Evolutionary conservation across 2,888 invertebrate species (phyloP).

Genomic region (Agrotis ipsilon): DNA sequence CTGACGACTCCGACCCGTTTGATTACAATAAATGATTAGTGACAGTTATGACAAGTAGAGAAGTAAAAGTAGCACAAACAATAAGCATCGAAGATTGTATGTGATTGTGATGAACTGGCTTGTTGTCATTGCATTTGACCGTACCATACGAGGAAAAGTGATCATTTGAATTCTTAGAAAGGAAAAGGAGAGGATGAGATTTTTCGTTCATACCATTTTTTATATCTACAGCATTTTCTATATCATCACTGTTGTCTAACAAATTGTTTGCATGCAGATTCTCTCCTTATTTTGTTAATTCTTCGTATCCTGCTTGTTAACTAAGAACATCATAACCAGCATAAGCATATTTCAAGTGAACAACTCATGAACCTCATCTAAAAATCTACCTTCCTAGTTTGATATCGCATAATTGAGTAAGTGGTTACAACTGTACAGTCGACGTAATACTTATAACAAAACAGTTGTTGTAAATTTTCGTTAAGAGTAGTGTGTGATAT

Average conservation of each 20-base stretch:
- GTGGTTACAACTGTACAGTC: conserved; percentile 43
- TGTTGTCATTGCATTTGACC: conserved; percentile 12
- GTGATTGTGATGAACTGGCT: conserved; percentile 17
- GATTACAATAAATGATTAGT: conserved; percentile 54
- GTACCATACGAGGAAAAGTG: neutral
- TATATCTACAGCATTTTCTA: neutral
- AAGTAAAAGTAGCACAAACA: conserved; percentile 45
- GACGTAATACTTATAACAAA: conserved; percentile 57
- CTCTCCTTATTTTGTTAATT: neutral
- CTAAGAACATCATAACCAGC: neutral
- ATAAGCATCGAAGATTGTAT: conserved; percentile 13
- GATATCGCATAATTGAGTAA: conserved; percentile 51
- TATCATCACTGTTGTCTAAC: neutral
- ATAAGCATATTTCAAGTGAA: neutral
- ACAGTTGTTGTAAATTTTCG: conserved; percentile 61
- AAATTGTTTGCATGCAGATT: neutral
- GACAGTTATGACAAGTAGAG: conserved; percentile 45
- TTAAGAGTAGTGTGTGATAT: conserved; percentile 63
- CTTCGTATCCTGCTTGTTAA: neutral
- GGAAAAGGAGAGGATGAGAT: neutral
- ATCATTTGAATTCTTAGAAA: neutral
- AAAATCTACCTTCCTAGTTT: conserved; percentile 26
- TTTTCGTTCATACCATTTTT: neutral
- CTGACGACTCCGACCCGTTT: conserved; percentile 42
- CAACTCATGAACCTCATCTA: conserved; percentile 21